Conservation (phyloP, 2,113 vertebrate species). For the Dasyurus viverrinus region DNA sequence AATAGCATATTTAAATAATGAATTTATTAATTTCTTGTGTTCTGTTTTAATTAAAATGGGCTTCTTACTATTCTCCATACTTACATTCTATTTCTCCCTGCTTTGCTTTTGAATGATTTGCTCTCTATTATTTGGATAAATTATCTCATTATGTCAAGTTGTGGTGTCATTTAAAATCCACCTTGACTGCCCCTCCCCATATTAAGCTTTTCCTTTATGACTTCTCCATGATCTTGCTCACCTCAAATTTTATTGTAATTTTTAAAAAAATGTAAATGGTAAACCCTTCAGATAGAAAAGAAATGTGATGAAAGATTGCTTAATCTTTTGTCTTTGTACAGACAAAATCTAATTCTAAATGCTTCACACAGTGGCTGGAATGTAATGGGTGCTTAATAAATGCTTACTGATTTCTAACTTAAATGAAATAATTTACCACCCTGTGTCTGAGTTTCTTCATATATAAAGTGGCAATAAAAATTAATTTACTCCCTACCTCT, state of each 20-base stretch:
- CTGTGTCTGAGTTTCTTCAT: neutral
- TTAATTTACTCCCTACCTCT: neutral
- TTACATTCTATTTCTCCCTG: neutral
- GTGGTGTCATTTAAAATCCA: neutral
- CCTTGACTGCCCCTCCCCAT: neutral
- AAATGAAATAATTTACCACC: neutral
- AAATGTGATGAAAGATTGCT: neutral
- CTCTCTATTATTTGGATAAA: neutral
- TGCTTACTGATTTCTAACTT: neutral
- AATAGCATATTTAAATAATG: too few species aligned
- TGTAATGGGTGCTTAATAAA: neutral
- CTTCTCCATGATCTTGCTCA: neutral
- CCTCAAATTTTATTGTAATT: neutral
- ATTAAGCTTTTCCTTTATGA: neutral
- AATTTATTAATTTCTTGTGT: neutral
- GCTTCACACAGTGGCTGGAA: too few species aligned
- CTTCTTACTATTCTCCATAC: neutral
- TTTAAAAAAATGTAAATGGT: neutral
- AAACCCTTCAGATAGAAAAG: neutral
- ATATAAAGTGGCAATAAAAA: neutral
- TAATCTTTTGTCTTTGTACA: neutral
- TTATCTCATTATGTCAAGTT: neutral
- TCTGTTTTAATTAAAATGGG: neutral
- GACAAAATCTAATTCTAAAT: too few species aligned
- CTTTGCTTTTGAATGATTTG: neutral